A percentile compares a stretch with the other conserved stretches of the same genome.
phyloP scores from a whole-genome alignment of 1,140 invertebrate genomes.

The Akabosia matsudoensis region DNA sequence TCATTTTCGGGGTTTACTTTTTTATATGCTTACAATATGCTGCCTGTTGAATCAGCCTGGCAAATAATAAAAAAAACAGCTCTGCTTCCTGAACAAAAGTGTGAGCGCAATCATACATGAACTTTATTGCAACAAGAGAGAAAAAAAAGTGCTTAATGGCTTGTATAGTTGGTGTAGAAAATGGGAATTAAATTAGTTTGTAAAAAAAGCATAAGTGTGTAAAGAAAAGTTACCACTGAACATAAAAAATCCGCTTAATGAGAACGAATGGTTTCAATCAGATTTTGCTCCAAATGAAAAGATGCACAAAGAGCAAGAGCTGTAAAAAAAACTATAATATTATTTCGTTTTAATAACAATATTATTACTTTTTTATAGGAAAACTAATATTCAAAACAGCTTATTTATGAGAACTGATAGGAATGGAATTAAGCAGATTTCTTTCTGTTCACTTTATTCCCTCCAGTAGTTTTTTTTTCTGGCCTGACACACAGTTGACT shows the following conservation, averaged over 20 bases:
- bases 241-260: background rate
- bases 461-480: background rate
- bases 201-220: background rate
- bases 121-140: background rate
- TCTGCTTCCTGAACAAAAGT: too few species aligned
- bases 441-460: background rate
- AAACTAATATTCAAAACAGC: background rate
- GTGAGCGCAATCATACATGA: background rate
- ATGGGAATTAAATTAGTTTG: constrained; percentile 23
- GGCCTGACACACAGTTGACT: background rate
- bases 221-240: background rate
- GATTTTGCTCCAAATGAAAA: background rate
- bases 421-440: background rate
- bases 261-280: constrained; percentile 18
- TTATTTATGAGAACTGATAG: background rate
- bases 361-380: background rate
- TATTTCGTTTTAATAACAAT: too few species aligned
- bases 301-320: background rate
- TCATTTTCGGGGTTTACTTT: too few species aligned
- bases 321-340: too few species aligned
- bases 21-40: background rate
- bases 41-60: background rate
- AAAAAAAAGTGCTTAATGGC: background rate
- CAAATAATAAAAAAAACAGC: too few species aligned
- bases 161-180: constrained; percentile 4